These are phyloP conservation scores for Heliconius hermathena DNA, from an alignment of 1,140 invertebrate species.

Conservation along the genomic window DNA sequence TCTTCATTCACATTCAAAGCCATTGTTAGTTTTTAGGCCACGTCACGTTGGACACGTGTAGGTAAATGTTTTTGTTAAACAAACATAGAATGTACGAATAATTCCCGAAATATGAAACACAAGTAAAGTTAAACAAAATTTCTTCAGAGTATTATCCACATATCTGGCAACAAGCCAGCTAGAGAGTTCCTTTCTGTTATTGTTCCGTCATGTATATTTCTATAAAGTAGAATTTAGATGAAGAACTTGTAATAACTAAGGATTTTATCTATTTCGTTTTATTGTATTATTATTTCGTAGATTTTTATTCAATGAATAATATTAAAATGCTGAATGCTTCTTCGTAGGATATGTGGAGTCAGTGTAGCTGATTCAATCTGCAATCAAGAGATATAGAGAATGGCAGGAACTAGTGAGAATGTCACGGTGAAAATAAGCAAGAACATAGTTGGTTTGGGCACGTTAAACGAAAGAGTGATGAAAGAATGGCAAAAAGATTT, in stretches of 20 bases:
- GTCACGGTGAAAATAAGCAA: too few relatives aligned
- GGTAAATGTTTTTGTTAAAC: constrained; percentile 2
- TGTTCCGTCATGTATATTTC: constrained; percentile 8
- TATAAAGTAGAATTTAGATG: constrained; percentile 6
- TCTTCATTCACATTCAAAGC: not conserved
- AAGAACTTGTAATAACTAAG: not conserved
- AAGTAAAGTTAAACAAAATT: constrained; percentile 18
- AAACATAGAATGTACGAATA: constrained; percentile 5
- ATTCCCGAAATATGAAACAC: constrained; percentile 7
- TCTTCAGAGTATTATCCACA: constrained; percentile 21
- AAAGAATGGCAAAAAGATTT: too few relatives aligned
- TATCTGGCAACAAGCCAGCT: constrained; percentile 25
- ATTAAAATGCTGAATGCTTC: too few relatives aligned
- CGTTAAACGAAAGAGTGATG: too few relatives aligned
- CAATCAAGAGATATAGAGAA: too few relatives aligned
- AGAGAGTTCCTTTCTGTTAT: constrained; percentile 4
- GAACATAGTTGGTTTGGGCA: too few relatives aligned
- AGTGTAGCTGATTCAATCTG: too few relatives aligned
- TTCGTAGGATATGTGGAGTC: too few relatives aligned
- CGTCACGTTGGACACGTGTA: not conserved
- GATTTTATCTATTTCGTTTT: not conserved
- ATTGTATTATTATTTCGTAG: not conserved
- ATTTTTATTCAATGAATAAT: not conserved
- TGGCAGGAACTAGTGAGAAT: too few relatives aligned
- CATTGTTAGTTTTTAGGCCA: not conserved